Evolutionary conservation across 2,797 vertebrate species (phyloP), one percentile per base, ranked within the genome.

Genomic region (Pachyuromys duprasi): DNA sequence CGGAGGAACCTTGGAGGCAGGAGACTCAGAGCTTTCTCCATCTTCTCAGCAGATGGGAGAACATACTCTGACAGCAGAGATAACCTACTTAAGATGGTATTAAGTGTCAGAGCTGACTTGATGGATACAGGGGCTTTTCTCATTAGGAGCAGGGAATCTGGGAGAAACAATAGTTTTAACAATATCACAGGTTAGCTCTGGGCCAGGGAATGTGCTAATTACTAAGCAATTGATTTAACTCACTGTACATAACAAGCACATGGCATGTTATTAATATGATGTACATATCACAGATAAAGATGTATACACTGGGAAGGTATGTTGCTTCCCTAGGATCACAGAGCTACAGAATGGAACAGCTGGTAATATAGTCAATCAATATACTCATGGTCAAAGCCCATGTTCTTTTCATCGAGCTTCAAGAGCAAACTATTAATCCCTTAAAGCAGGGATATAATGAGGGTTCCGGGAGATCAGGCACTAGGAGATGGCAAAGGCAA

Each of bases 31-130:
- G 57, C 39, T 80, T 75, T 83, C 93, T 74, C 62, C 8, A 69
- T 42, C 36, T 94, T 95, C 87, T 90, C 53, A 36, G 15, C 33
- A 80, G 86, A 79, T 26, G 65, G 79, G 42, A 42, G 86, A 76
- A 75, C 4, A 55, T 2, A 8, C 53, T 74, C 53, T 62, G 57
- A 80, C 7, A 82, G 92, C 57, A 53, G 55, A 82, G 75, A 67
- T 31, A 87, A 78, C 31, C 65, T 42, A 20, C 55, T 69, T 74
- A 67, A 65, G 33, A 78, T 53, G 78, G 31, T 36, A 83, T 42
- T 76, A 33, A 53, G 67, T 60, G 81, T 62, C 62, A 53, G n/a
- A 69, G 87, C 63, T 82, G 53, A n/a, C 39, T 4, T 12, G 31
- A 33, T 7, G 49, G 80, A 53, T 2, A 20, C 11, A 49, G 60